Base-by-base conservation (phyloP, 2,113 vertebrate genomes). In the Hemiprocne comata region DNA sequence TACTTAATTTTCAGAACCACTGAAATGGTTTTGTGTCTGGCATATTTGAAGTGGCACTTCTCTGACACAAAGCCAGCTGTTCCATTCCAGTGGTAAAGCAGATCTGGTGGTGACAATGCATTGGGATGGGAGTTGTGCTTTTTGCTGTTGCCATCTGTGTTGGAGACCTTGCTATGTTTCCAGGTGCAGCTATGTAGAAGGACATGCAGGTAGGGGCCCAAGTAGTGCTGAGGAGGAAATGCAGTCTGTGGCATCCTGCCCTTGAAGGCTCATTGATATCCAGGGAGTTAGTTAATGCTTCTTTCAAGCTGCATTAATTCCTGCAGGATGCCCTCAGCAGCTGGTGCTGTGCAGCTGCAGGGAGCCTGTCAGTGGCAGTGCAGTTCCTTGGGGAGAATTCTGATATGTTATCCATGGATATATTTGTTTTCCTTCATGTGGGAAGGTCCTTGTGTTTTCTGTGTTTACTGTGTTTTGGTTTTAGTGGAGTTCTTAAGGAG, bases 291-390 rank as follows among this genome's bases (percentile, higher is more conserved):
- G 67, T 76, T 87, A 86, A 91, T 55, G 71, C 66, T 72, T 74
- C 87, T 91, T 92, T 77, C 87, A 91, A 92, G 95, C 87, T 93
- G 87, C 70, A 71, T 90, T 95, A 94, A 94, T 76, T 88, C 87
- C 91, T 95, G 91, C 89, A 92, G 89, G 76, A 81, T 87, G 78
- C 64, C 67, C 60, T 70, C 16, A 8, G 93, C 95, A 94, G 91
- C 95, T 96, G 97, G 87, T 95, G 80, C 81, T 70, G 38, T 36
- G 73, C 92, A 91, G 93, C 85, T 94, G 92, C 69, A 78, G 71
- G 66, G 81, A 93, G 71, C 69, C 62, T 67, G 64, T 34, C 66
- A 25, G 85, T 0, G 10, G 54, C 88, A n/a, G 23, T 2, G 3
- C 44, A 44, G 69, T 28, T 94, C 94, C 92, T 6, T 1, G 34